Evolutionary conservation across 2,113 vertebrate genomes (phyloP).

Genomic region (Paramisgurnus dabryanus): DNA sequence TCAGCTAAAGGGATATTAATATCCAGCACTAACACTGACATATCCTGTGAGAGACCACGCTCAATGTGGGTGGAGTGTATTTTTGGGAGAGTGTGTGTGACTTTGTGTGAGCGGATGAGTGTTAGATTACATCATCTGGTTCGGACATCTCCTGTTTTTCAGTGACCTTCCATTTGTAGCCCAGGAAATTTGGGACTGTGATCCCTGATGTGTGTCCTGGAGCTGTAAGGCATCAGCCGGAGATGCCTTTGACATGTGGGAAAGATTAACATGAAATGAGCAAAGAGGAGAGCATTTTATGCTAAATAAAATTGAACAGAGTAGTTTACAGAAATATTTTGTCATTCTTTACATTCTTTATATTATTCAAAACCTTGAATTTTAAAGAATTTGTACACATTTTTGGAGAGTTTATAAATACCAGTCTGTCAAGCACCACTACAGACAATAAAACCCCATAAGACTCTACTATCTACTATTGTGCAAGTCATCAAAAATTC

Average conservation of each 20-base stretch:
- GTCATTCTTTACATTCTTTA: too few species aligned
- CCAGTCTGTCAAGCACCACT: too few species aligned
- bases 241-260: too few species aligned
- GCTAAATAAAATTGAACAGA: background rate
- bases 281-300: too few species aligned
- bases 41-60: slow-evolving; percentile 46
- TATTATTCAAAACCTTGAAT: too few species aligned
- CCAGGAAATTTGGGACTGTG: background rate
- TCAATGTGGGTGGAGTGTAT: slow-evolving; percentile 17
- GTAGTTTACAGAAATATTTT: too few species aligned
- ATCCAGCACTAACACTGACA: slow-evolving; percentile 69
- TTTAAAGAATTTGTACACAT: too few species aligned
- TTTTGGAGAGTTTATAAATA: too few species aligned
- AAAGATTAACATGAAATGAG: too few species aligned
- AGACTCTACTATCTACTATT: too few species aligned
- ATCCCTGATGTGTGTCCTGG: background rate
- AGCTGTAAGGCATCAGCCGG: background rate
- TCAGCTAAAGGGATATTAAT: slow-evolving; percentile 72
- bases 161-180: slow-evolving; percentile 15
- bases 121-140: slow-evolving; percentile 24
- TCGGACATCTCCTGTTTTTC: background rate
- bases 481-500: too few species aligned
- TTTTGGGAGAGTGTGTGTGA: background rate
- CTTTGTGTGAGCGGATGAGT: slow-evolving; percentile 43
- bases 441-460: too few species aligned